These are phyloP conservation scores for Caenorhabditis sp. DNA, from an alignment of 2,888 invertebrate genomes.

Conservation along the genomic window DNA sequence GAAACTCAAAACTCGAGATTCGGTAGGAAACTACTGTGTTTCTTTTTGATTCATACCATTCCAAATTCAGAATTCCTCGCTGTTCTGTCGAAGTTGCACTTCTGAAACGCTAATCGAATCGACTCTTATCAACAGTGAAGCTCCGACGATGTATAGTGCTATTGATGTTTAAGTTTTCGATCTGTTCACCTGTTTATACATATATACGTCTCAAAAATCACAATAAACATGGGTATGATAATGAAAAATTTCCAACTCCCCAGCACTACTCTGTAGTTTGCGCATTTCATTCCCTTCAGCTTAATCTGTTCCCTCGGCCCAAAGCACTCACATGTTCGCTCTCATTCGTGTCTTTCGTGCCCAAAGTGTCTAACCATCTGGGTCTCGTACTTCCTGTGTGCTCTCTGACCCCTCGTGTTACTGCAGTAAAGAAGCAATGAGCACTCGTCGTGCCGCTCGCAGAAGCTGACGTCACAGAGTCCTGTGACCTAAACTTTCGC, in stretches of 20 bases:
- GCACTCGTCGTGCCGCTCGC: slow-evolving; percentile 10
- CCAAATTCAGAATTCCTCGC: slow-evolving; percentile 23
- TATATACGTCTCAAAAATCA: not conserved
- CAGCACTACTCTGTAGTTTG: no score
- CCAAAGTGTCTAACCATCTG: slow-evolving; percentile 15
- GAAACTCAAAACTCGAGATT: slow-evolving; percentile 40
- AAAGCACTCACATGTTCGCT: slow-evolving; percentile 18
- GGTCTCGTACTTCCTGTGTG: not conserved
- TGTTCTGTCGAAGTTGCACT: slow-evolving; percentile 53
- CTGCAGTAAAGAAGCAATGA: slow-evolving; percentile 18
- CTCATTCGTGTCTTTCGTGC: not conserved
- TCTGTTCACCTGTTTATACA: not conserved
- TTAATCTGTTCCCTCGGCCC: not conserved
- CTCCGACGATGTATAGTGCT: slow-evolving; percentile 50
- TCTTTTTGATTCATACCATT: no score
- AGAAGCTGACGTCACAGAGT: slow-evolving; percentile 28
- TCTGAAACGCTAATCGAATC: slow-evolving; percentile 62
- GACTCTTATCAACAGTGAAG: slow-evolving; percentile 54
- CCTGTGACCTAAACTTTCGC: slow-evolving; percentile 21
- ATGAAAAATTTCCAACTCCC: no score
- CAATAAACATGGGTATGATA: slow-evolving; percentile 29
- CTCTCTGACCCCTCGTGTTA: slow-evolving; percentile 12
- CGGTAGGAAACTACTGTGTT: slow-evolving; percentile 13
- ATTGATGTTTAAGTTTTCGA: slow-evolving; percentile 47
- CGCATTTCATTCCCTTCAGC: no score